Evolutionary conservation across 2,888 invertebrate genomes (phyloP).

Genomic region (Harpalus rufipes): DNA sequence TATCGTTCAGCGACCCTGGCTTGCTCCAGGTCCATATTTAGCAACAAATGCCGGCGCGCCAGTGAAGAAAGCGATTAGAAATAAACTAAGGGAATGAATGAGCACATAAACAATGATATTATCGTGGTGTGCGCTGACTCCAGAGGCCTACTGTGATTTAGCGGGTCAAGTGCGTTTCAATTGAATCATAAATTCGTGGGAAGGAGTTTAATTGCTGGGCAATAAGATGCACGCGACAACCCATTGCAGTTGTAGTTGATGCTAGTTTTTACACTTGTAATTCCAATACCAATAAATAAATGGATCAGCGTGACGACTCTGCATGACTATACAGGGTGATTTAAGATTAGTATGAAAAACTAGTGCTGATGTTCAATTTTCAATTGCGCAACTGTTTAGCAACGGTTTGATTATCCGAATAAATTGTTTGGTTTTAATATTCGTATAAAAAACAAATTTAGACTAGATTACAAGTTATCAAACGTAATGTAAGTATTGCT

Average conservation of each 20-base stretch:
- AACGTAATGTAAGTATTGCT: too few relatives aligned
- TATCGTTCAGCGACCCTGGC: conserved; percentile 24
- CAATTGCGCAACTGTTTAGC: too few relatives aligned
- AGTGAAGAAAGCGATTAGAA: conserved; percentile 56
- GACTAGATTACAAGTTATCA: too few relatives aligned
- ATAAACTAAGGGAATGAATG: conserved; percentile 33
- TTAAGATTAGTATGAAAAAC: too few relatives aligned
- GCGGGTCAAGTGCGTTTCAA: conserved; percentile 58
- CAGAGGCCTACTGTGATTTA: conserved; percentile 2
- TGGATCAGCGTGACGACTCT: too few relatives aligned
- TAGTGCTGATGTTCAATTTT: too few relatives aligned
- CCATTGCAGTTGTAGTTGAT: background rate
- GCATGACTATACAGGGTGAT: too few relatives aligned
- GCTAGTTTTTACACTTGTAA: background rate
- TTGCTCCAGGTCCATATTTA: conserved; percentile 53
- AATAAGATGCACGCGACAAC: conserved; percentile 8
- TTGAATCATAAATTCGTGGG: conserved; percentile 46
- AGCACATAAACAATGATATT: conserved; percentile 58
- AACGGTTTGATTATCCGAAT: too few relatives aligned
- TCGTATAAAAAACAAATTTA: too few relatives aligned
- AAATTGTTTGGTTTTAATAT: too few relatives aligned
- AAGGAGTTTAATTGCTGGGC: conserved; percentile 1
- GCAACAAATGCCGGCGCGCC: conserved; percentile 22
- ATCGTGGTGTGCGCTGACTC: conserved; percentile 43
- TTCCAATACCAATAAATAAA: too few relatives aligned